Base-by-base conservation (phyloP, 2,888 invertebrate species). In the Dioctria rufipes region DNA sequence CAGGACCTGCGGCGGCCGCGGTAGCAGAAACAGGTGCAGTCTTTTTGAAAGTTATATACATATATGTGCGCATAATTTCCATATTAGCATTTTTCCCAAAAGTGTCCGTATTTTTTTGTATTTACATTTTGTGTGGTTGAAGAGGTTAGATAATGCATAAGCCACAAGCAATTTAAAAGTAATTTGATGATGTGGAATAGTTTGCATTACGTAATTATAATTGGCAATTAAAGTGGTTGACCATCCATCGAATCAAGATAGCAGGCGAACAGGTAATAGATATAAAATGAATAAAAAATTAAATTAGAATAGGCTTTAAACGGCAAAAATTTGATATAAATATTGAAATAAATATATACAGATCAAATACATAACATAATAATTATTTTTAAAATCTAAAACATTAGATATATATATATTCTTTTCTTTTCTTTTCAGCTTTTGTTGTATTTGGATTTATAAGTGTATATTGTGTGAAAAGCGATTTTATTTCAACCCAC, bases 241-340 rank as follows among this genome's bases (percentile, higher is more conserved):
- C 86, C 87, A 87, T 87, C 87, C 87, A 87, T 87, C 87, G 87
- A 87, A 87, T 87, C 87, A 86, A 86, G 85, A 86, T 83, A 81
- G 86, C 86, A 87, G 87, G 87, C 87, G 87, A 87, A 87, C 87
- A 88, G 88, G 86, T 87, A 80, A 83, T 81, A 82, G 88, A 87
- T 86, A 87, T 86, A 88, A 87, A 86, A 84, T 83, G 73, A 77
- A 82, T 83, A 84, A 85, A 85, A 82, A 84, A 85, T 84, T 83
- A 84, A 84, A 84, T 80, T 82, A 82, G 80, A 78, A 78, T 58
- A 67, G 66, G 58, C 49, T 11, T 78, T 67, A 54, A 43, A 66
- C 58, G 25, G 67, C 9, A 66, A 78, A 67, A 40, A 13, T 67
- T 42, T 54, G 8, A n/a, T n/a, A 66, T 54, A 78, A 78, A 67